phyloP scores from a whole-genome alignment of 2,797 vertebrate genomes.

The Melanotaenia trifasciata region DNA sequence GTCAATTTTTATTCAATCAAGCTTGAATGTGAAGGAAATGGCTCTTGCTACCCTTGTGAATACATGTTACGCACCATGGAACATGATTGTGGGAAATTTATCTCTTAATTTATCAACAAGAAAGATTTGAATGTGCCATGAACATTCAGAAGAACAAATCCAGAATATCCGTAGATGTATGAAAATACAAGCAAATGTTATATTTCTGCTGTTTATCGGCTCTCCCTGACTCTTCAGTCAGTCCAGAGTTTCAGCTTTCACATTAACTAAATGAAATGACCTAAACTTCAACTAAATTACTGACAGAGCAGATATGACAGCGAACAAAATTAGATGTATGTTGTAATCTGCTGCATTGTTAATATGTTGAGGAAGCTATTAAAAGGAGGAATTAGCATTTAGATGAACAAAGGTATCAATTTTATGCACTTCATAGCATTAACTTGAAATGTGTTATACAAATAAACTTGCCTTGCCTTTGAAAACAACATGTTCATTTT shows the following conservation, averaged over 20 bases:
- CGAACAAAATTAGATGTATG: background rate
- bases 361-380: background rate
- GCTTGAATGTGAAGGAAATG: conserved; percentile 29
- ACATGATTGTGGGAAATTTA: conserved; percentile 6
- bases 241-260: background rate
- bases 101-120: background rate
- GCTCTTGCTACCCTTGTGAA: conserved; percentile 17
- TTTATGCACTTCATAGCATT: background rate
- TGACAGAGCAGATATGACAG: background rate
- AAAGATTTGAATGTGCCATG: background rate
- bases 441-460: too few species aligned
- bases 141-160: background rate
- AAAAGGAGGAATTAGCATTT: conserved; percentile 3
- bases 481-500: background rate
- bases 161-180: background rate
- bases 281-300: background rate
- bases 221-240: background rate
- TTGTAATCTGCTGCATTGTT: background rate
- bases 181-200: background rate
- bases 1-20: conserved; percentile 56
- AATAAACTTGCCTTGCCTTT: too few species aligned
- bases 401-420: background rate
- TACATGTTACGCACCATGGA: conserved; percentile 10
- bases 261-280: background rate
- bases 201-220: background rate